Conservation (phyloP, 2,113 vertebrate species). For the Colaptes auratus region DNA sequence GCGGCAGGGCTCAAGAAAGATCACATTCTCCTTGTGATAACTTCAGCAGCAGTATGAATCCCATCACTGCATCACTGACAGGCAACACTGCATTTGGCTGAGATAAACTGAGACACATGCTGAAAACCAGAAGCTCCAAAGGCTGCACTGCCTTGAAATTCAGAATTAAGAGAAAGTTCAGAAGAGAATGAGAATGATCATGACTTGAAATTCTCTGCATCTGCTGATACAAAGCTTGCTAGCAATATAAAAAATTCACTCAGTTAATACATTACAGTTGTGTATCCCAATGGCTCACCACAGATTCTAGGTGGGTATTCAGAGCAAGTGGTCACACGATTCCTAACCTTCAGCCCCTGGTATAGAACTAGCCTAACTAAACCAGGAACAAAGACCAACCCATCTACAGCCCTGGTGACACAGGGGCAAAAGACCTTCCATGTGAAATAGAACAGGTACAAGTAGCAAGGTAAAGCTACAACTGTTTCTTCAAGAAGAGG, state of each 20-base stretch:
- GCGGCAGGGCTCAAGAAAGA: not conserved
- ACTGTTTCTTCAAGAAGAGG: not conserved
- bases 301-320: not conserved
- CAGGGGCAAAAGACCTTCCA: not conserved
- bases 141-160: not conserved
- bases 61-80: not conserved
- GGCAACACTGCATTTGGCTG: not conserved
- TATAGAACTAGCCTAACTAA: not conserved
- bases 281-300: not conserved
- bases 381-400: not conserved
- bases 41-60: not conserved
- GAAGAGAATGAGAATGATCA: not conserved
- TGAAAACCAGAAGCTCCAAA: not conserved
- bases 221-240: not conserved
- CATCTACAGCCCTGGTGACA: not conserved
- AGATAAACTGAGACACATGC: not conserved
- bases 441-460: not conserved
- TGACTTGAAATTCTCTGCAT: not conserved
- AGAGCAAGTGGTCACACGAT: not conserved
- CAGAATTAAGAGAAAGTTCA: not conserved
- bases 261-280: not conserved
- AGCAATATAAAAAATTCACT: not conserved
- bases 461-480: constrained; percentile 18
- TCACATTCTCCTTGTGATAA: not conserved
- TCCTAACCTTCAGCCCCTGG: not conserved